Percentiles rank a stretch among this genome's conserved stretches.
These are phyloP conservation scores for Psix sp. DNA, from an alignment of 1,140 invertebrate genomes.

Conservation along the genomic window DNA sequence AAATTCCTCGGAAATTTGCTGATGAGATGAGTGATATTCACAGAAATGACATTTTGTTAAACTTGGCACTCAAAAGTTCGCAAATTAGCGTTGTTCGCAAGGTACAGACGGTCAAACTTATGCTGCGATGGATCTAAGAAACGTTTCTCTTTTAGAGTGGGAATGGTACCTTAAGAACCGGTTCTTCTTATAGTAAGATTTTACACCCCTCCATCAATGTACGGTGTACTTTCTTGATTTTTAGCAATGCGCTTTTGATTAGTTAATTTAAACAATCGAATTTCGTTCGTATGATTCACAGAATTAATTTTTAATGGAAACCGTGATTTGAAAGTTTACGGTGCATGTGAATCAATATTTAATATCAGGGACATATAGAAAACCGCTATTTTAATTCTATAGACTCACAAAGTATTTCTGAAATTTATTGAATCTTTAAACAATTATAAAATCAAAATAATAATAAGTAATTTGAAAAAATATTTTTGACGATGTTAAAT, in stretches of 20 bases:
- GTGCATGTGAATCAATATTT: no score
- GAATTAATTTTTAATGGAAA: no score
- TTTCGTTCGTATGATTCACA: conserved; percentile 8
- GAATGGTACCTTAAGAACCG: conserved; percentile 58
- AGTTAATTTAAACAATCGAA: conserved; percentile 21
- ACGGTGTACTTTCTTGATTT: conserved; percentile 53
- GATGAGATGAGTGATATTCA: conserved; percentile 28
- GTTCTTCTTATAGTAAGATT: conserved; percentile 57
- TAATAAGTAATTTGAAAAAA: no score
- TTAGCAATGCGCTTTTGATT: conserved; percentile 50
- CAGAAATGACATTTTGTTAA: conserved; percentile 36
- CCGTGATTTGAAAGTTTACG: no score
- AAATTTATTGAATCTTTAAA: no score
- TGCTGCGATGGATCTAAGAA: conserved; percentile 47
- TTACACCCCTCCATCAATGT: conserved; percentile 48
- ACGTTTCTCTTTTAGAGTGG: conserved; percentile 59
- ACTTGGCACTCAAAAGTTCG: conserved; percentile 40
- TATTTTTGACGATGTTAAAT: no score
- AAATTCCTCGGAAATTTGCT: not conserved
- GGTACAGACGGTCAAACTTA: conserved; percentile 36
- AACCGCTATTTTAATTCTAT: no score
- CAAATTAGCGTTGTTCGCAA: conserved; percentile 34
- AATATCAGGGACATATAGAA: no score
- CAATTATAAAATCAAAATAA: no score
- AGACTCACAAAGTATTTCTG: no score